Evolutionary conservation across 2,888 invertebrate species (phyloP).

Genomic region (Dexiosoma caninum): DNA sequence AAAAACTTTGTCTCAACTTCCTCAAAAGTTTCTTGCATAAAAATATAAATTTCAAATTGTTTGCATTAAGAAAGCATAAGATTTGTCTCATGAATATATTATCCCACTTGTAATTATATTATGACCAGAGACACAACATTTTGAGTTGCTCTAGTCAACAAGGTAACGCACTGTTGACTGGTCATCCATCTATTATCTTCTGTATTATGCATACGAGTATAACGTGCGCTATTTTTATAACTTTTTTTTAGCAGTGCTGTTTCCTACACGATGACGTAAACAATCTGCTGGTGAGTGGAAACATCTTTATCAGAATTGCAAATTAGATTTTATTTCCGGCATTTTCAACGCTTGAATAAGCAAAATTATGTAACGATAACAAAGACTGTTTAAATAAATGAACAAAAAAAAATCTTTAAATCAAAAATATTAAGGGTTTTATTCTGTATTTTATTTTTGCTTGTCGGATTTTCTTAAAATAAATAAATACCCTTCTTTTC

Average conservation of each 20-base stretch:
- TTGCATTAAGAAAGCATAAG: background rate
- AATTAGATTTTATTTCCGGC: conserved; percentile 76
- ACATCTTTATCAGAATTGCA: conserved; percentile 72
- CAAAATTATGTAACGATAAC: conserved; percentile 69
- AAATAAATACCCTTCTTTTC: background rate
- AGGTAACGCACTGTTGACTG: background rate
- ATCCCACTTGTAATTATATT: background rate
- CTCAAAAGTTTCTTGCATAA: background rate
- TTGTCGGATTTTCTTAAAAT: background rate
- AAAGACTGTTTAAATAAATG: conserved; percentile 49
- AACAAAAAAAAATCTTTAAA: conserved; percentile 23
- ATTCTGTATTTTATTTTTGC: background rate
- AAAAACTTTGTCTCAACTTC: background rate
- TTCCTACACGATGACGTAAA: background rate
- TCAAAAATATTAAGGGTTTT: conserved; percentile 9
- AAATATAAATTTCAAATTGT: background rate
- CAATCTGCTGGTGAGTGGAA: background rate
- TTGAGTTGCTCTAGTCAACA: background rate
- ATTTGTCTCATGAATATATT: background rate
- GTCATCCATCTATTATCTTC: background rate
- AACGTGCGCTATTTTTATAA: too few relatives aligned
- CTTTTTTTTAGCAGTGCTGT: background rate
- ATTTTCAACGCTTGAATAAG: conserved; percentile 74
- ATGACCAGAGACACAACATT: conserved; percentile 3
- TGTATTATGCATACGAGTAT: too few relatives aligned